Percentiles rank a stretch among this genome's conserved stretches.
Conservation (phyloP, 2,113 vertebrate genomes). For the Actinemys pallida region DNA sequence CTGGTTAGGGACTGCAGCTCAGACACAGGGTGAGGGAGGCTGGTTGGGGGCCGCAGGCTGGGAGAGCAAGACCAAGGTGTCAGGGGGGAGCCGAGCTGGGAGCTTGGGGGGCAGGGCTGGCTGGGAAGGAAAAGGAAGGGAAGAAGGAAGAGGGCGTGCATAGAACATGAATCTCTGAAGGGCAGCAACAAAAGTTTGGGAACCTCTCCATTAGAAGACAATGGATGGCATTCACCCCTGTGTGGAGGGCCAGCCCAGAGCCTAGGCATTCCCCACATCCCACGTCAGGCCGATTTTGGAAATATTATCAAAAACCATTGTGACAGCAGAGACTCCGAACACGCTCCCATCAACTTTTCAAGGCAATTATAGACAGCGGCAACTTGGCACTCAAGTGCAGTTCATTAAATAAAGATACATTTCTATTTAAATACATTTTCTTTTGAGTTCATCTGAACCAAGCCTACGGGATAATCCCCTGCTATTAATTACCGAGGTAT, state of each 20-base stretch:
- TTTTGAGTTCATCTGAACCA: neutral
- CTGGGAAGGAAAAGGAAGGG: neutral
- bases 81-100: neutral
- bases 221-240: neutral
- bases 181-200: neutral
- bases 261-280: neutral
- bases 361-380: neutral
- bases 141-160: neutral
- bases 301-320: neutral
- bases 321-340: neutral
- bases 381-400: neutral
- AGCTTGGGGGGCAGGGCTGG: neutral
- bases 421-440: neutral
- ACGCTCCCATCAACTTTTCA: neutral
- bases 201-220: neutral
- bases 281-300: neutral
- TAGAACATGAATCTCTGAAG: neutral
- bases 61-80: neutral
- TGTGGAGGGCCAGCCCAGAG: neutral
- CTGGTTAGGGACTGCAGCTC: neutral
- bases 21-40: neutral
- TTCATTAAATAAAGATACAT: neutral
- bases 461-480: neutral
- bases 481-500: neutral
- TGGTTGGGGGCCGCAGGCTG: neutral